A percentile compares a stretch with the other conserved stretches of the same genome.
phyloP scores from a whole-genome alignment of 2,888 invertebrate species.

The Sarcophaga variegata region DNA sequence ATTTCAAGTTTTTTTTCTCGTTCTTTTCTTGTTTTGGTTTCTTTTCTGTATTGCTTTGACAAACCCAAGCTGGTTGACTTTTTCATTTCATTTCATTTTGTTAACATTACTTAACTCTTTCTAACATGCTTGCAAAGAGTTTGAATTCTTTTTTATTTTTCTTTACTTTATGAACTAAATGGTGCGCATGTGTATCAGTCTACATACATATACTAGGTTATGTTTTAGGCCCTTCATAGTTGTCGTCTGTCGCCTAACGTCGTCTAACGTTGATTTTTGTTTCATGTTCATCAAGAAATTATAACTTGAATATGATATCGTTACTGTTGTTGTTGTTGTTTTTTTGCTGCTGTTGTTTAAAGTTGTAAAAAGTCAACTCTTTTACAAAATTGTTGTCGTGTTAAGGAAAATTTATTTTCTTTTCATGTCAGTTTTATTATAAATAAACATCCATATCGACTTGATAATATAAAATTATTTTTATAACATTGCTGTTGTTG shows the following conservation, averaged over 20 bases:
- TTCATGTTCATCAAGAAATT: conserved; percentile 60
- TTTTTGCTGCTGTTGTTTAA: conserved; percentile 24
- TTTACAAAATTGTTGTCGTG: conserved; percentile 68
- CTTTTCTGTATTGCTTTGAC: conserved; percentile 46
- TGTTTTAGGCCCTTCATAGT: not conserved
- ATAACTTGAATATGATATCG: conserved; percentile 20
- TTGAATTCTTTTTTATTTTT: conserved; percentile 19
- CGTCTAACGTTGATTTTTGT: conserved; percentile 4
- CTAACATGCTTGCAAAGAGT: conserved; percentile 69
- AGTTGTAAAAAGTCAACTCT: conserved; percentile 68
- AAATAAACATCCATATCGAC: conserved; percentile 61
- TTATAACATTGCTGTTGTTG: not conserved
- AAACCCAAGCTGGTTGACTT: conserved; percentile 67
- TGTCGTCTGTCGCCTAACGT: conserved; percentile 38
- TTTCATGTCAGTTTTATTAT: conserved; percentile 62
- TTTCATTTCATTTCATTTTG: conserved; percentile 59
- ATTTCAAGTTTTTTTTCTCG: conserved; percentile 23
- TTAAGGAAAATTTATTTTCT: conserved; percentile 62
- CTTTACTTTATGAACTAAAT: not conserved
- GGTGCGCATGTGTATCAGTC: not conserved
- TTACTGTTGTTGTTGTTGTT: not conserved
- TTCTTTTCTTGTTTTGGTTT: conserved; percentile 16
- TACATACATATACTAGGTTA: not conserved
- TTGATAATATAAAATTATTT: conserved; percentile 26
- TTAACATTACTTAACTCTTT: not conserved